Percentiles rank a stretch among this genome's conserved stretches.
Conservation (phyloP, 2,888 invertebrate species). For the Embidobia sp. region DNA sequence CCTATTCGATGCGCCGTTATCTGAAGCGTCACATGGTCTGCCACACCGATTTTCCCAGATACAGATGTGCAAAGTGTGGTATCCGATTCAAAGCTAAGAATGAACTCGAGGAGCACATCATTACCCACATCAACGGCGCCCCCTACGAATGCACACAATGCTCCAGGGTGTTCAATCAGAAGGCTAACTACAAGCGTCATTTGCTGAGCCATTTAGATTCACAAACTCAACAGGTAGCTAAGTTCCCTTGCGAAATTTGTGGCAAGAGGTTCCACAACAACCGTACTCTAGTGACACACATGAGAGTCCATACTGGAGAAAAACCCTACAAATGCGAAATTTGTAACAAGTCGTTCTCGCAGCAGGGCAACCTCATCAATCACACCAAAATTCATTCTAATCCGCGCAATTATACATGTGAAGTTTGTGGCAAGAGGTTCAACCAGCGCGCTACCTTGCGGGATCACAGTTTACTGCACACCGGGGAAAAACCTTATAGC, state of each 20-base stretch:
- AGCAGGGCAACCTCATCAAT: conserved; percentile 78
- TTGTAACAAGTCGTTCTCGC: conserved; percentile 83
- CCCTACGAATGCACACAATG: conserved; percentile 77
- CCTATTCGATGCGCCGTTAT: conserved; percentile 77
- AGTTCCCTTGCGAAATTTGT: conserved; percentile 83
- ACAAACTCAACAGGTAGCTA: conserved; percentile 77
- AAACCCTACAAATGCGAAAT: conserved; percentile 84
- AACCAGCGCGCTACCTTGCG: conserved; percentile 78
- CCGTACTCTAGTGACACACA: conserved; percentile 84
- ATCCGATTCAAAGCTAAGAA: conserved; percentile 73
- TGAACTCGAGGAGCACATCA: conserved; percentile 74
- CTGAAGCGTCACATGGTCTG: conserved; percentile 79
- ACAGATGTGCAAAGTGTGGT: conserved; percentile 78
- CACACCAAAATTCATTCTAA: conserved; percentile 77
- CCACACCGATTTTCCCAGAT: conserved; percentile 77
- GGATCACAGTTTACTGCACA: conserved; percentile 77
- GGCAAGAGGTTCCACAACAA: conserved; percentile 84
- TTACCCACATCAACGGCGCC: conserved; percentile 70
- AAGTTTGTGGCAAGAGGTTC: conserved; percentile 78
- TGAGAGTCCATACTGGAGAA: conserved; percentile 85
- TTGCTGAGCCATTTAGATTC: conserved; percentile 77
- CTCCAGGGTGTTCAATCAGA: conserved; percentile 76
- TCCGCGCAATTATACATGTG: conserved; percentile 77
- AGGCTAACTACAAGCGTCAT: conserved; percentile 78
- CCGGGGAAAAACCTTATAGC: conserved; percentile 79